These are phyloP conservation scores for Tipula confusa DNA, from an alignment of 2,888 invertebrate species.

Conservation along the genomic window DNA sequence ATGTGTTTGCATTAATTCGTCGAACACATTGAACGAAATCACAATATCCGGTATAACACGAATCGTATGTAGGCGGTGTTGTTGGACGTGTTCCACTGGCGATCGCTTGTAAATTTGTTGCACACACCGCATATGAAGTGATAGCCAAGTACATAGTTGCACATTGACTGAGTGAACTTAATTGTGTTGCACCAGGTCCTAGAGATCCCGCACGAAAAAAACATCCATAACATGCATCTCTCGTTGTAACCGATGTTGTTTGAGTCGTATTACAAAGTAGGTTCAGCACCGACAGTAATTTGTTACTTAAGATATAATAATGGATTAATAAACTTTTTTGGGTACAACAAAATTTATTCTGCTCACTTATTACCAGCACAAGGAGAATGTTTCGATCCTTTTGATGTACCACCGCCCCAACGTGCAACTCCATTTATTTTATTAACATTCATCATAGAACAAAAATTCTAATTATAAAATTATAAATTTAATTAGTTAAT, in stretches of 20 bases:
- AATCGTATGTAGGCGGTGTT: conserved; percentile 45
- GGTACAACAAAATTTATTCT: neutral
- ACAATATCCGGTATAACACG: conserved; percentile 58
- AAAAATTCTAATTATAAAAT: neutral
- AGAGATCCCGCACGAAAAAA: conserved; percentile 56
- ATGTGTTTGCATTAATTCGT: conserved; percentile 54
- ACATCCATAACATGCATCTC: conserved; percentile 62
- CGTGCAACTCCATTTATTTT: neutral
- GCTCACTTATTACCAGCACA: neutral
- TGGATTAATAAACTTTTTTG: conserved; percentile 29
- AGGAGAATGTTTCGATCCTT: neutral
- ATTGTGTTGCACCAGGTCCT: conserved; percentile 55
- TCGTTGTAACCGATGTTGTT: conserved; percentile 53
- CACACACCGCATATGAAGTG: conserved; percentile 54
- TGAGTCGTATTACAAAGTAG: conserved; percentile 63
- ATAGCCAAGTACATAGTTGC: conserved; percentile 54
- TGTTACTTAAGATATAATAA: no score
- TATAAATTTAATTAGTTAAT: neutral
- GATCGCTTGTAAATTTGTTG: conserved; percentile 51
- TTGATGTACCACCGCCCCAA: neutral
- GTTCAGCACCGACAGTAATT: conserved; percentile 55
- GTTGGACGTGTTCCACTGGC: conserved; percentile 37
- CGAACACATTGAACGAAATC: conserved; percentile 58
- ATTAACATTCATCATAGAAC: neutral
- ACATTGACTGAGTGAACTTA: conserved; percentile 54